phyloP scores from a whole-genome alignment of 2,797 vertebrate species.

The Emydoidea blandingii region DNA sequence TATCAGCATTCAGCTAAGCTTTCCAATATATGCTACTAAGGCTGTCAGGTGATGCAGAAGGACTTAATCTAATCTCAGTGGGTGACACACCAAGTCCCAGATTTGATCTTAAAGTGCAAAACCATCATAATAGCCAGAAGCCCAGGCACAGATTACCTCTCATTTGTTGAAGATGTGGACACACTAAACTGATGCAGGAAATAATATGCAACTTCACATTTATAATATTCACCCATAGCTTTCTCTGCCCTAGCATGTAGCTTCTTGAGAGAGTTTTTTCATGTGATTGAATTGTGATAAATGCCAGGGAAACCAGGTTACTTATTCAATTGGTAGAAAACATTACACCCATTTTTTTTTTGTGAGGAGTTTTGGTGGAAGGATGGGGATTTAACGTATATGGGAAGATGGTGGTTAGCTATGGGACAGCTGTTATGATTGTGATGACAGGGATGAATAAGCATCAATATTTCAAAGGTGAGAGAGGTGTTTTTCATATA shows the following conservation, averaged over 20 bases:
- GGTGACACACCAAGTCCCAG: background rate
- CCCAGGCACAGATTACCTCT: background rate
- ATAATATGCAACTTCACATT: background rate
- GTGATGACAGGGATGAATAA: background rate
- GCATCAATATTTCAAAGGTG: background rate
- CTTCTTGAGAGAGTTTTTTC: background rate
- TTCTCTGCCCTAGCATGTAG: background rate
- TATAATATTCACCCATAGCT: background rate
- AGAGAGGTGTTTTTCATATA: background rate
- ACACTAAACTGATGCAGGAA: background rate
- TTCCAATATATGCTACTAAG: background rate
- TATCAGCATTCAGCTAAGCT: background rate
- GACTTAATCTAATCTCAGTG: background rate
- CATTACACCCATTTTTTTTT: background rate
- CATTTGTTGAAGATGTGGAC: background rate
- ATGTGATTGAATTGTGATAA: background rate
- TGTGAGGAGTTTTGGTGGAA: background rate
- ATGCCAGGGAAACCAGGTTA: background rate
- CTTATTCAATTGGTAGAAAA: background rate
- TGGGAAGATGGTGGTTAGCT: background rate
- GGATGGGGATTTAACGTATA: background rate
- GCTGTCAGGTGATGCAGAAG: background rate
- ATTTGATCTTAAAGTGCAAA: slow-evolving; percentile 21
- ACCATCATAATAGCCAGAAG: background rate
- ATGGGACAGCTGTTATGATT: background rate